phyloP scores from a whole-genome alignment of 1,140 invertebrate species.

The Camponotus vicinus region DNA sequence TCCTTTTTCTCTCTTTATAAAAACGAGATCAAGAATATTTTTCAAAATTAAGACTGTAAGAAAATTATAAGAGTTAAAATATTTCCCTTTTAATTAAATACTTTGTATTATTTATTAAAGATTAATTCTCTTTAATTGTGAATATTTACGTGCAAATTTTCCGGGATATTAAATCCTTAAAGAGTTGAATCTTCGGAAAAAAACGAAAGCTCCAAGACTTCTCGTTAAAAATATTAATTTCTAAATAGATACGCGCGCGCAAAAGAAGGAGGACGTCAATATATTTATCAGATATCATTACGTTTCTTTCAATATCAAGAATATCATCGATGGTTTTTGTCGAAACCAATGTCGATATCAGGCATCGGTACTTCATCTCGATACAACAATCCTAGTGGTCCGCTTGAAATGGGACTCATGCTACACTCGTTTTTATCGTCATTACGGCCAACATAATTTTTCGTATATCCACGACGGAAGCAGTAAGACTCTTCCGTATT shows the following conservation, averaged over 20 bases:
- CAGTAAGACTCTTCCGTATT: slow-evolving; percentile 70
- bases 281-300: slow-evolving; percentile 37
- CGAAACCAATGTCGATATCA: slow-evolving; percentile 53
- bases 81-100: not conserved
- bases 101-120: not conserved
- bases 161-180: not conserved
- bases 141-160: not conserved
- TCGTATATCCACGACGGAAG: slow-evolving; percentile 69
- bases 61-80: not conserved
- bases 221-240: slow-evolving; percentile 40
- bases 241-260: not conserved
- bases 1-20: not conserved
- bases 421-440: slow-evolving; percentile 77
- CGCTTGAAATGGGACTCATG: slow-evolving; percentile 73
- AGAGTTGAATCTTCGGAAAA: not conserved
- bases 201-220: not conserved
- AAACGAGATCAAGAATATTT: not conserved
- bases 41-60: not conserved
- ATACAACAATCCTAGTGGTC: slow-evolving; percentile 38
- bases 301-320: slow-evolving; percentile 56
- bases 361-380: slow-evolving; percentile 56
- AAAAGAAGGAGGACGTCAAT: not conserved
- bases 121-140: not conserved
- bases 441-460: slow-evolving; percentile 79
- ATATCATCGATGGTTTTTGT: slow-evolving; percentile 61